Evolutionary conservation across 2,113 vertebrate genomes (phyloP).

Genomic region (Leucoraja erinaceus): DNA sequence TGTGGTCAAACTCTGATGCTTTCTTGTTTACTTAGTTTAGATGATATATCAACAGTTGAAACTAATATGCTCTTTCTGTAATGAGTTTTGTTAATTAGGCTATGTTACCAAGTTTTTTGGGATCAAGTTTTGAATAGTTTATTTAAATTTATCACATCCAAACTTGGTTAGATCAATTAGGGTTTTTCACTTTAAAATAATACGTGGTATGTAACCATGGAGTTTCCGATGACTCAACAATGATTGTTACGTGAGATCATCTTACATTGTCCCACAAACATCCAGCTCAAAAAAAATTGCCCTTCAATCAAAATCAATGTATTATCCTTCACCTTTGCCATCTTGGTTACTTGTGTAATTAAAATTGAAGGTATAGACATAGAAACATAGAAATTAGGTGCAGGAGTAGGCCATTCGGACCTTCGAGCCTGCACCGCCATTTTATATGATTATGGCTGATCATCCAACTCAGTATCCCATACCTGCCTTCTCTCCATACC

Average conservation of each 20-base stretch:
- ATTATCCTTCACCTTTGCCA: neutral
- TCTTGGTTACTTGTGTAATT: neutral
- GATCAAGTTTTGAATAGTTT: neutral
- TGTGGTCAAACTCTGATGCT: neutral
- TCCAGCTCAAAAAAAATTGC: neutral
- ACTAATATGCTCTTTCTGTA: neutral
- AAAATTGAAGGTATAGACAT: neutral
- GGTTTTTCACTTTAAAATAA: neutral
- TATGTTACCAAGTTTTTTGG: neutral
- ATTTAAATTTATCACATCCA: neutral
- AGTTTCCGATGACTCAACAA: neutral
- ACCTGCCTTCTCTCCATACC: no score
- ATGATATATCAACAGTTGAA: neutral
- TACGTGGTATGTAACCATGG: neutral
- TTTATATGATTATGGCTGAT: no score
- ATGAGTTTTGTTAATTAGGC: neutral
- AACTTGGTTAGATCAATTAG: neutral
- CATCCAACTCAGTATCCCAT: no score
- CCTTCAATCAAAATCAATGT: neutral
- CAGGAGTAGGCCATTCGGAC: no score
- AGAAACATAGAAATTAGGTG: no score
- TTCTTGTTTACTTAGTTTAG: neutral
- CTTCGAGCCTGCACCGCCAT: no score
- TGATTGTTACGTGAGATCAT: neutral
- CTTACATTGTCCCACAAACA: neutral